Evolutionary conservation across 2,888 invertebrate species (phyloP).

Genomic region (Idaea dimidiata): DNA sequence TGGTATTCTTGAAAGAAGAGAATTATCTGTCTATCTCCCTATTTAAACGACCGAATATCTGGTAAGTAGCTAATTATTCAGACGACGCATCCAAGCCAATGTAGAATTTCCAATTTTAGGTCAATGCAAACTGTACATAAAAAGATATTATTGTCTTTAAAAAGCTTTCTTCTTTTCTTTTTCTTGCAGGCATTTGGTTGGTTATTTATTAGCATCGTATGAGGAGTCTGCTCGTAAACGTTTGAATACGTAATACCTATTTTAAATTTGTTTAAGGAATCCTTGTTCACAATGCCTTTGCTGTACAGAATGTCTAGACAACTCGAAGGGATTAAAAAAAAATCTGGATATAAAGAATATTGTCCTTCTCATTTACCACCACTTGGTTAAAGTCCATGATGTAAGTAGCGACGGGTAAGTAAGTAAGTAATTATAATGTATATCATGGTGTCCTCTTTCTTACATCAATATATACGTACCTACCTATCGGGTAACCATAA

Average conservation of each 20-base stretch:
- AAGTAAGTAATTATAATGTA: not conserved
- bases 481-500: no score
- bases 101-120: no score
- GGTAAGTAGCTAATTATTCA: no score
- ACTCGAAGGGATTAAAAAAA: slow-evolving; percentile 38
- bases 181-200: no score
- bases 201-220: not conserved
- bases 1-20: not conserved
- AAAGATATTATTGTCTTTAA: no score
- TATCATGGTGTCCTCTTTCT: not conserved
- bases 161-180: no score
- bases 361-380: slow-evolving; percentile 45
- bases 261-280: slow-evolving; percentile 13
- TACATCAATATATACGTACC: no score
- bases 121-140: no score
- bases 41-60: no score
- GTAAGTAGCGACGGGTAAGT: slow-evolving; percentile 28
- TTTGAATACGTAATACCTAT: not conserved
- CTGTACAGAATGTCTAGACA: slow-evolving; percentile 30
- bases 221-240: not conserved
- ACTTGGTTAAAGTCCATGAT: slow-evolving; percentile 23
- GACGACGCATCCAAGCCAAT: no score
- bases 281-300: slow-evolving; percentile 19
- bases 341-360: slow-evolving; percentile 37
- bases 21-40: no score